Base-by-base conservation (phyloP, 2,888 invertebrate species). In the Bellardia pandia region DNA sequence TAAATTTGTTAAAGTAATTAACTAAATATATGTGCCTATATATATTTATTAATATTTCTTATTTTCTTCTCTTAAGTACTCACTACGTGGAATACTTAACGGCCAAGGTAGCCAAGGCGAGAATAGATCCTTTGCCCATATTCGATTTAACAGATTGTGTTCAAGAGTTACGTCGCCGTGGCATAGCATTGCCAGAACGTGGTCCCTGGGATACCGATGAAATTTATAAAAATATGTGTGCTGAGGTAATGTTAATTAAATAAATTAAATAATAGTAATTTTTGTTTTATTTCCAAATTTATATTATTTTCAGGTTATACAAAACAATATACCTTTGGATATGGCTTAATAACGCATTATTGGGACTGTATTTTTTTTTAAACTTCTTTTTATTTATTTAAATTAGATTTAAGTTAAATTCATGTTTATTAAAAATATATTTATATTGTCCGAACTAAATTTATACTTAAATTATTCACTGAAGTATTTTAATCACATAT, bases 1-100 rank as follows among this genome's bases (percentile, higher is more conserved):
- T n/a, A n/a, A n/a, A n/a, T n/a, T n/a, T n/a, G n/a, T n/a, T n/a
- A n/a, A n/a, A n/a, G n/a, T n/a, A n/a, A n/a, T n/a, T n/a, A n/a
- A n/a, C n/a, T n/a, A n/a, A n/a, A n/a, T n/a, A n/a, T 23, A 23
- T 23, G 23, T 23, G 1, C 23, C 23, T 23, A 23, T 23, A 23
- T 23, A 23, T 4, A 8, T 14, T 64, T 58, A 45, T 51, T 23
- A 74, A 16, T 51, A 8, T 30, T 9, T 2, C 11, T 13, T 45
- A 3, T 77, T 48, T 48, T 8, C 33, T 13, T 23, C 14, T 64
- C 80, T 82, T 92, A 95, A 99, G 98, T 95, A 95, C 95, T 93
- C 99, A 99, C 95, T 99, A 98, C 95, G 96, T 98, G 94, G 99
- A 99, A 95, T 98, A 98, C 95, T 96, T 99, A 95, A 98, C 98